These are phyloP conservation scores for Maniola jurtina DNA, from an alignment of 1,140 invertebrate genomes.

Conservation along the genomic window DNA sequence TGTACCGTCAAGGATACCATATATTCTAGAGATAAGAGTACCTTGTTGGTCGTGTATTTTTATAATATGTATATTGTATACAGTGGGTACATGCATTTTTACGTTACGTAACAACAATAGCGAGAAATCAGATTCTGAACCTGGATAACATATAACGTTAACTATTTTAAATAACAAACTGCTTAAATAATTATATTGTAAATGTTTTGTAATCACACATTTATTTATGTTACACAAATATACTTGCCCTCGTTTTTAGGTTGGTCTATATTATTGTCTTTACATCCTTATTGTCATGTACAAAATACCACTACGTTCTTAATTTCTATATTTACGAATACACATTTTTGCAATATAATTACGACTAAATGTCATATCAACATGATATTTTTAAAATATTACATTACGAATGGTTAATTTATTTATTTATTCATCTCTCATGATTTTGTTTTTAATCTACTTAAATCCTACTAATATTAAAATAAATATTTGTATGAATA, in stretches of 20 bases:
- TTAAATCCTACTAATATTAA: slow-evolving; percentile 8
- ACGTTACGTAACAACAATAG: background rate
- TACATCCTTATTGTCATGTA: slow-evolving; percentile 54
- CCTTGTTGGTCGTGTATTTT: too few species aligned
- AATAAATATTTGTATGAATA: slow-evolving; percentile 10
- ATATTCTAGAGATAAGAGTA: too few species aligned
- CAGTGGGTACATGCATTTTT: background rate
- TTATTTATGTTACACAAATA: slow-evolving; percentile 34
- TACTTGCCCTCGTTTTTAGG: slow-evolving; percentile 25
- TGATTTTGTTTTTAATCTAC: slow-evolving; percentile 3
- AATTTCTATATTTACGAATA: slow-evolving; percentile 14
- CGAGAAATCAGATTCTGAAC: background rate
- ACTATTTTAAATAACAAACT: slow-evolving; percentile 3
- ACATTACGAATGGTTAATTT: slow-evolving; percentile 9
- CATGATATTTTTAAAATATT: slow-evolving; percentile 18
- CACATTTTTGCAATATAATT: slow-evolving; percentile 19
- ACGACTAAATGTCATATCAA: slow-evolving; percentile 14
- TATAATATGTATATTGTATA: too few species aligned
- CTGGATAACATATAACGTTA: background rate
- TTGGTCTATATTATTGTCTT: slow-evolving; percentile 57
- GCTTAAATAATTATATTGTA: slow-evolving; percentile 10
- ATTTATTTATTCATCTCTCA: slow-evolving; percentile 16
- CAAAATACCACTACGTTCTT: slow-evolving; percentile 35
- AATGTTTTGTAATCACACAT: slow-evolving; percentile 8
- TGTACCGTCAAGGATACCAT: too few species aligned